Base-by-base conservation (phyloP, 2,888 invertebrate genomes). In the Habroteleia sp. region DNA sequence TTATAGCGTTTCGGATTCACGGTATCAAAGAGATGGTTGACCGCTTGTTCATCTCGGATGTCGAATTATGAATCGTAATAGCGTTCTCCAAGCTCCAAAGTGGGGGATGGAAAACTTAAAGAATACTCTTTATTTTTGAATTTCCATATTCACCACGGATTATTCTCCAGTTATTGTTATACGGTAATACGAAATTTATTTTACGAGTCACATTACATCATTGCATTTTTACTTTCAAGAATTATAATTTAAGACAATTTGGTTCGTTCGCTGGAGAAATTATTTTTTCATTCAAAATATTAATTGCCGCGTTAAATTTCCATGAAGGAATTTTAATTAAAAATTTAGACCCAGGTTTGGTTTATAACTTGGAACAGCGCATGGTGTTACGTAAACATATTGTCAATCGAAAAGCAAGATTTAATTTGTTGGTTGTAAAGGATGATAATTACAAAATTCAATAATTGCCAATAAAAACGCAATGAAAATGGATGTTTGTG, bases 1-100 rank as follows among this genome's bases (percentile, higher is more conserved):
- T 85, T 87, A 87, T 87, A 87, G 74, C 48, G 78, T 56, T 62
- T 39, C 58, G 60, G 74, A 79, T 80, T 71, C 63, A 25, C 46
- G 66, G 77, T 56, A 48, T 50, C 63, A 62, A 77, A 54, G 77
- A 73, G 71, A 65, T 66, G 50, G 71, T 17, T 58, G 54, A 35
- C 33, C 41, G 37, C 46, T 56, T 62, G 50, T 65, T 72, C 58
- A 50, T 69, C 52, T 48, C 16, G 27, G 63, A 31, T 37, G 14
- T 13, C 50, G 48, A 68, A 50, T 48, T 31, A 14, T 56, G 48
- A 17, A 58, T 58, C 42, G 25, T 31, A 20, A 33, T 23, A 11
- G 39, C 46, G 58, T 58, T 68, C 48, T 46, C 48, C 39, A 14
- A n/a, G n/a, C 6, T 29, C 8, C 17, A 8, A 5, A 20, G 33